These are phyloP conservation scores for Mythimna loreyi DNA, from an alignment of 2,888 invertebrate genomes.

Conservation along the genomic window DNA sequence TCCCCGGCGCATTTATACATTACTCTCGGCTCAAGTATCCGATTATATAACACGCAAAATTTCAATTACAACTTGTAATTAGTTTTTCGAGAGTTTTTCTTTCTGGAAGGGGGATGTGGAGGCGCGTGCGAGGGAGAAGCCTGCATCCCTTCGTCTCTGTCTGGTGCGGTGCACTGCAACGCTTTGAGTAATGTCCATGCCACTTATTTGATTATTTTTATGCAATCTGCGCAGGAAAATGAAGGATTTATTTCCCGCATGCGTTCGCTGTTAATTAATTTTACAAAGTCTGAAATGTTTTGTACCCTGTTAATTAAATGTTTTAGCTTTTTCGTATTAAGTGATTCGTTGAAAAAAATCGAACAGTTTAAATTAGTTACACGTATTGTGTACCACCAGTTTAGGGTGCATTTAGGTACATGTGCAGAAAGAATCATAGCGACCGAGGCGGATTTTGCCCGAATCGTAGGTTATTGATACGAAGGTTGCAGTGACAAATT, in stretches of 20 bases:
- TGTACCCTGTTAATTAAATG: slow-evolving; percentile 44
- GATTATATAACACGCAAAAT: slow-evolving; percentile 92
- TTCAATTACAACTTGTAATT: slow-evolving; percentile 92
- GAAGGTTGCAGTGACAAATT: too few species aligned
- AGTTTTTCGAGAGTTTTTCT: slow-evolving; percentile 92
- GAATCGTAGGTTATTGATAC: too few species aligned
- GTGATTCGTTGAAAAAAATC: slow-evolving; percentile 37
- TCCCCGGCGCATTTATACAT: slow-evolving; percentile 90
- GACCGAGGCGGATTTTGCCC: too few species aligned
- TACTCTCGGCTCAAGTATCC: slow-evolving; percentile 91
- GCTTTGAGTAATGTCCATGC: slow-evolving; percentile 88
- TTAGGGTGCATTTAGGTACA: too few species aligned
- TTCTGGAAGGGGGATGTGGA: slow-evolving; percentile 87
- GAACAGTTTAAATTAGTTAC: slow-evolving; percentile 27
- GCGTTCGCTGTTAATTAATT: slow-evolving; percentile 86
- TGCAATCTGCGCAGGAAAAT: slow-evolving; percentile 89
- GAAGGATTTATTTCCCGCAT: slow-evolving; percentile 86
- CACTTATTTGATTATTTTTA: slow-evolving; percentile 91
- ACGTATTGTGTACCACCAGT: too few species aligned
- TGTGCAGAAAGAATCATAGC: too few species aligned
- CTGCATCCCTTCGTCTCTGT: slow-evolving; percentile 66
- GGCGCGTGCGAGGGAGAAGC: slow-evolving; percentile 78
- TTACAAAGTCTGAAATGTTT: slow-evolving; percentile 75
- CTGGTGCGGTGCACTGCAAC: slow-evolving; percentile 79
- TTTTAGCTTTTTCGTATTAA: slow-evolving; percentile 34